Base-by-base conservation (phyloP, 2,888 invertebrate species). In the Poecilus cupreus region DNA sequence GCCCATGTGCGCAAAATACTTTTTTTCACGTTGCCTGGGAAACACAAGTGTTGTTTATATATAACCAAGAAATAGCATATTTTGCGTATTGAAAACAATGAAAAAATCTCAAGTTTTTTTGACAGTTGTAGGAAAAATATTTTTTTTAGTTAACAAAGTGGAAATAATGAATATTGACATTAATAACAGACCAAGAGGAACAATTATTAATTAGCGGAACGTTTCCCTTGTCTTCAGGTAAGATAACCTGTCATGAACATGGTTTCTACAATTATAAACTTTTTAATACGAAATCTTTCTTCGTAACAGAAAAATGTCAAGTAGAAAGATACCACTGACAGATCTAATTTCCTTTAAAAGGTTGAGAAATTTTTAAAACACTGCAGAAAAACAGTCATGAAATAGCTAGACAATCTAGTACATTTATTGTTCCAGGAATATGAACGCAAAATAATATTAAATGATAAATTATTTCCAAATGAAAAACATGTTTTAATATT, bases 221-320 rank as follows among this genome's bases (percentile, higher is more conserved):
- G 26, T 60, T 60, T 60, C 5, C 13, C 20, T n/a, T 60, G 60
- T 60, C 60, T 70, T 18, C 20, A 70, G 70, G 70, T 70, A 70
- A 43, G 18, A 70, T 26, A 70, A 70, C 39, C 70, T 70, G 70
- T 70, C 70, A 70, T 39, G 16, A 70, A 43, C 70, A 70, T 39
- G 43, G 16, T 70, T 57, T 57, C 18, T 70, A 37, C 39, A 70
- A 70, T 70, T 70, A 70, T 43, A 70, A 54, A 70, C 39, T 70
- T 70, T 70, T 70, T 22, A 70, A 70, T 70, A 70, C 8, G 39
- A 43, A 70, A 70, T 20, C 26, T 32, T 37, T 70, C 37, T 70
- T 16, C 37, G 37, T 37, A 70, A 70, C 70, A 70, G 70, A 39
- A 70, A 70, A 70, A 37, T 70, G 70, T 70, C 70, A 70, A 18